Base-by-base conservation (phyloP, 2,888 invertebrate genomes). In the Perizoma flavofasciatum region DNA sequence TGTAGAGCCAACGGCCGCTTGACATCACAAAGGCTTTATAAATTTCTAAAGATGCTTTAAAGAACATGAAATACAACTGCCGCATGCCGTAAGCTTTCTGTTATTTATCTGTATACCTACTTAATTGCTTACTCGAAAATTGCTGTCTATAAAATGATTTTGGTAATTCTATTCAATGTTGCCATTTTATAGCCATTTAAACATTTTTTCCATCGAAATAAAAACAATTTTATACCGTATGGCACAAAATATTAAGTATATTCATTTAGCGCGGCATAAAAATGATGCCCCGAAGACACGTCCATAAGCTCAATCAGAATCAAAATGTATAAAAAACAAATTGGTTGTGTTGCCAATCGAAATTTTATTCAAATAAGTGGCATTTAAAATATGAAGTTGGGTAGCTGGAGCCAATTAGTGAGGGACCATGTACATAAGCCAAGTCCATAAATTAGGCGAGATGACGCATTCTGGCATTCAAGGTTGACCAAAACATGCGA, bases 391-490 rank as follows among this genome's bases (percentile, higher is more conserved):
- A 74, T 75, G 72, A 72, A 69, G 71, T 73, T 73, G 64, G 63
- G 66, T 67, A 67, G 67, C 67, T 61, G 64, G 61, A 70, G 69
- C 77, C 78, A 79, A 81, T 81, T 79, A 79, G 78, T 73, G 73
- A 69, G 70, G 69, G 69, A 52, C 69, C 76, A 57, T 62, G 64
- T 65, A 55, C 70, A 74, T 76, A 75, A 72, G 74, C 72, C 54
- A 72, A 71, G 70, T 64, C 74, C 77, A 79, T 83, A 85, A 83
- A 81, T 81, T 79, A 75, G 73, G 64, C 68, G 63, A 75, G 69
- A 79, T 79, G 82, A 81, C 81, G 69, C 67, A 68, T 68, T 61
- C 65, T 68, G 63, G 67, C 65, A 58, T 56, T 61, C 72, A 69
- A 69, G 73, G 76, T 70, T 75, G 71, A 72, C 81, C 72, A 70